Base-by-base conservation (phyloP, 2,113 vertebrate species). In the Parotia lawesii region DNA sequence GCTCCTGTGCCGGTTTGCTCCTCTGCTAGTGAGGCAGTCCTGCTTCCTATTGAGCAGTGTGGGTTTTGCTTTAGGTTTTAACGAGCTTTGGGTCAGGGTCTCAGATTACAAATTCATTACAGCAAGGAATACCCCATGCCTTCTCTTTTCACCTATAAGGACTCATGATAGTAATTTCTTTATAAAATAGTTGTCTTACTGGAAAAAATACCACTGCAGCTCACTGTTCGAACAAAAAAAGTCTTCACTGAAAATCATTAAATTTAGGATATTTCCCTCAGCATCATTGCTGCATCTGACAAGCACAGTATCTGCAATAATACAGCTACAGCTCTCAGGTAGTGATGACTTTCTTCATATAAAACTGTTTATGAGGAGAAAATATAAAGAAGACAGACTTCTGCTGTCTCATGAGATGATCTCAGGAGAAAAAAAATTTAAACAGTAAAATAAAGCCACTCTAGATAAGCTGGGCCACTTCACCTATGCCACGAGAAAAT, bases 401-500 rank as follows among this genome's bases (percentile, higher is more conserved):
- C 21, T 71, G 5, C 16, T 72, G 16, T 61, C 65, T 11, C 7
- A 12, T 37, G 20, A 65, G n/a, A 56, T 27, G 8, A 27, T 35
- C 6, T 60, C 23, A 13, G 47, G 5, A 35, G 7, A 37, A 65
- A 40, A 58, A 53, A 58, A 5, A 9, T 5, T 5, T 31, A 35
- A 51, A 2, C 15, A 27, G 9, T 66, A 71, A 64, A 89, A 72
- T 44, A 74, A 76, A 61, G 5, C 5, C n/a, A 9, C 9, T 60
- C 3, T 37, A 61, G 44, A 9, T 38, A 66, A 61, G 3, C 2
- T 62, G 18, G n/a, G 2, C 6, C 2, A 0, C 12, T 31, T 44
- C 21, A 65, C 56, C 8, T 38, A 7, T 12, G 15, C 12, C 18
- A 33, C 47, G 20, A 38, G 3, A 15, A 65, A 75, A 58, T 20